Conservation (phyloP, 2,888 invertebrate species). For the Meliscaeva auricollis region DNA sequence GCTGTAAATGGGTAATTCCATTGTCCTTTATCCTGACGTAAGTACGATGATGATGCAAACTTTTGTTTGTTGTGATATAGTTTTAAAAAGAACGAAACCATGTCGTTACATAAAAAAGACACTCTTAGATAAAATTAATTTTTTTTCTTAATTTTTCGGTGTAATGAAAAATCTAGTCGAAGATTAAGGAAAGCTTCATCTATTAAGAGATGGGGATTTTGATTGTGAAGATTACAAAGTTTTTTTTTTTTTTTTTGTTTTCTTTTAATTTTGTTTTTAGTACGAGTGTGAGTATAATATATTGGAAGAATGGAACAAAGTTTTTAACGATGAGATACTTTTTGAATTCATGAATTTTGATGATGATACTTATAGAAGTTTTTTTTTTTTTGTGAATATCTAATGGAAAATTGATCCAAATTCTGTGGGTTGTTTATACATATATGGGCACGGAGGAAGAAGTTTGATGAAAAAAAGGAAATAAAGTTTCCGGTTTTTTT, state of each 20-base stretch:
- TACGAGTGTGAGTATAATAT: not conserved
- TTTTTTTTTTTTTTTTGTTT: slow-evolving; percentile 28
- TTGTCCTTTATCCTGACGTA: slow-evolving; percentile 68
- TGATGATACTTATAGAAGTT: slow-evolving; percentile 25
- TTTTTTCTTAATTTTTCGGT: slow-evolving; percentile 11
- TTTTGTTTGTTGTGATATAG: slow-evolving; percentile 33
- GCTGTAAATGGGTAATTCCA: slow-evolving; percentile 68
- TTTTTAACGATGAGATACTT: slow-evolving; percentile 21
- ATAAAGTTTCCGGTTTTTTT: not conserved
- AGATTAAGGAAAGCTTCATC: slow-evolving; percentile 45
- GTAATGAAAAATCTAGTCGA: slow-evolving; percentile 19
- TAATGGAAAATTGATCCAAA: slow-evolving; percentile 50
- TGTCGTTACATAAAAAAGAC: slow-evolving; percentile 64
- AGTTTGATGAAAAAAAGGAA: not conserved
- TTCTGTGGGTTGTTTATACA: not conserved
- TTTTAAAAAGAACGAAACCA: not conserved
- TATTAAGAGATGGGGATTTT: not conserved
- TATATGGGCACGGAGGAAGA: not conserved
- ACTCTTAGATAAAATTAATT: slow-evolving; percentile 26
- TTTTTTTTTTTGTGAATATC: slow-evolving; percentile 21
- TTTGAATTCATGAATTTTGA: slow-evolving; percentile 37
- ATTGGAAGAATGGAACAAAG: not conserved
- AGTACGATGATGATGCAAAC: slow-evolving; percentile 52
- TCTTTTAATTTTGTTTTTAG: slow-evolving; percentile 21
- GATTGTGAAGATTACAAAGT: slow-evolving; percentile 9